Evolutionary conservation across 2,113 vertebrate species (phyloP).

Genomic region (Cyanocitta stelleri): DNA sequence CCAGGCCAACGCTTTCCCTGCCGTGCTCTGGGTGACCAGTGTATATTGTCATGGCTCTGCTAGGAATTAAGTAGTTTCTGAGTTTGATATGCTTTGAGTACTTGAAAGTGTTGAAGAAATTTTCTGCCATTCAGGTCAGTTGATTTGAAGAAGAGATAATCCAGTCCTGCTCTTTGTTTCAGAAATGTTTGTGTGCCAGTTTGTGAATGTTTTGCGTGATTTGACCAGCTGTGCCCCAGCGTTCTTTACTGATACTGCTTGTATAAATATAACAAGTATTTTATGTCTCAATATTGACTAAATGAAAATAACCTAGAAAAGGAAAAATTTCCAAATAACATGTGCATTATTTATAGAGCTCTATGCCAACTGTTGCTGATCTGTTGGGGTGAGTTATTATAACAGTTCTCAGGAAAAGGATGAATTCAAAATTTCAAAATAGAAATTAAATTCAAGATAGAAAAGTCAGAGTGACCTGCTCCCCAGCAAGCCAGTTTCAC

Average conservation of each 20-base stretch:
- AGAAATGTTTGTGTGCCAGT: not conserved
- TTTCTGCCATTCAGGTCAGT: not conserved
- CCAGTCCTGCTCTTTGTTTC: not conserved
- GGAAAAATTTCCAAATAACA: not conserved
- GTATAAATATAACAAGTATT: not conserved
- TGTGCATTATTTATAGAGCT: not conserved
- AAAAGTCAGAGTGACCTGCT: not conserved
- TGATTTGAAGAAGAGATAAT: not conserved
- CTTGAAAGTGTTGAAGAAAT: not conserved
- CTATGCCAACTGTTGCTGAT: not conserved
- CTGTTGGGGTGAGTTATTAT: not conserved
- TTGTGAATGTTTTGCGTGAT: not conserved
- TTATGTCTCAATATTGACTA: not conserved
- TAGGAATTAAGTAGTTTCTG: not conserved
- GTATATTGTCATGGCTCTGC: not conserved
- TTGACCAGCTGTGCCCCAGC: not conserved
- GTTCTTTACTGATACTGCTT: not conserved
- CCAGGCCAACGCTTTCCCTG: not conserved
- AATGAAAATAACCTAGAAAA: not conserved
- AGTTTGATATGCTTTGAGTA: not conserved
- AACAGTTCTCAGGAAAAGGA: not conserved
- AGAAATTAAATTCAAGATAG: not conserved
- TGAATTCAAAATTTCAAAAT: not conserved
- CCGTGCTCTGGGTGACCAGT: not conserved
- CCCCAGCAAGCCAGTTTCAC: not conserved